Evolutionary conservation across 2,113 vertebrate species (phyloP).

Genomic region (Budorcas taxicolor): DNA sequence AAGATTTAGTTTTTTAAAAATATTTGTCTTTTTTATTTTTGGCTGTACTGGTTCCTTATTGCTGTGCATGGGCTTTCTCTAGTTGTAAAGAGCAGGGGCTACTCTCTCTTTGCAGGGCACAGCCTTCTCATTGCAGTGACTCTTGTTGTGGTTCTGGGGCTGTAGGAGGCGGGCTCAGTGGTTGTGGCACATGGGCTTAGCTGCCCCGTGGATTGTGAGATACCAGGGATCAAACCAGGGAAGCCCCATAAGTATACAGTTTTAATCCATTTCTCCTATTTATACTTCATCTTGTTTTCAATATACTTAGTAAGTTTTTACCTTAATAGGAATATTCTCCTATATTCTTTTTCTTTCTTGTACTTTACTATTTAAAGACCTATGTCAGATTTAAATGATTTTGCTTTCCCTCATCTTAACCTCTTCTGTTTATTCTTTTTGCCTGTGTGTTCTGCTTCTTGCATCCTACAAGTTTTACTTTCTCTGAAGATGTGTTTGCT

Average conservation of each 20-base stretch:
- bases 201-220: background rate
- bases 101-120: background rate
- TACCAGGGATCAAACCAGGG: background rate
- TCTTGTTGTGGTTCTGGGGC: background rate
- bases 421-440: background rate
- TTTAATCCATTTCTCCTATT: background rate
- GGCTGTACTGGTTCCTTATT: background rate
- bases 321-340: background rate
- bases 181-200: background rate
- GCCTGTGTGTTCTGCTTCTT: background rate
- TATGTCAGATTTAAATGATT: conserved; percentile 24
- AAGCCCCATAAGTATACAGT: background rate
- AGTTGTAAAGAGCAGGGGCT: background rate
- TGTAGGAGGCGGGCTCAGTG: background rate
- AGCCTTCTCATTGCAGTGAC: background rate
- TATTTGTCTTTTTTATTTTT: background rate
- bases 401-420: background rate
- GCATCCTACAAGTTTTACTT: background rate
- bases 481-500: background rate
- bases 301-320: background rate
- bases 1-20: background rate
- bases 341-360: background rate
- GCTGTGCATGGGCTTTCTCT: background rate
- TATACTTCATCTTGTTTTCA: conserved; percentile 13
- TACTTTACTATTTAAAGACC: background rate